phyloP scores from a whole-genome alignment of 2,797 vertebrate genomes.

The Cephalopachus bancanus region DNA sequence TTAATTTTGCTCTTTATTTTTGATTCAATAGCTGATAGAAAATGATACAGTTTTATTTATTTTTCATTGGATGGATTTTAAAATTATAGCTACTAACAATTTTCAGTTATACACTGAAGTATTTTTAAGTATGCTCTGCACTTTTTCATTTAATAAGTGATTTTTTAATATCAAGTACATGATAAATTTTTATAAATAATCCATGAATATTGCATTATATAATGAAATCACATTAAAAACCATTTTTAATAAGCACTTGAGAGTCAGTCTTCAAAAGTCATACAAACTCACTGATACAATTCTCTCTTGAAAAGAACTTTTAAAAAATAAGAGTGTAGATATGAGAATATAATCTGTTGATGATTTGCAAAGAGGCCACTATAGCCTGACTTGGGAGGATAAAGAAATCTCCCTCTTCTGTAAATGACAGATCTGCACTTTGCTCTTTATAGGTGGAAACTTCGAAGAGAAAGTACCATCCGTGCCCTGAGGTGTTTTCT shows the following conservation, averaged over 20 bases:
- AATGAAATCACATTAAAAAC: not conserved
- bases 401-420: not conserved
- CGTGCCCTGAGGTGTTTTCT: constrained; percentile 19
- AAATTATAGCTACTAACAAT: not conserved
- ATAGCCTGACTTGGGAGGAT: not conserved
- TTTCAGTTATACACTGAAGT: not conserved
- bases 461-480: not conserved
- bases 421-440: not conserved
- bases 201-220: not conserved
- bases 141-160: not conserved
- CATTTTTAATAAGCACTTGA: not conserved
- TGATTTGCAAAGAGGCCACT: not conserved
- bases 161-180: not conserved
- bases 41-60: not conserved
- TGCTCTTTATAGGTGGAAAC: not conserved
- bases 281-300: not conserved
- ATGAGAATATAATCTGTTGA: not conserved
- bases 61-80: not conserved
- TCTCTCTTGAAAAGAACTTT: not conserved
- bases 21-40: not conserved
- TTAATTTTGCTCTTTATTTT: not conserved
- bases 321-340: not conserved
- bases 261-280: not conserved
- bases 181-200: constrained; percentile 1
- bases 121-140: not conserved